phyloP scores from a whole-genome alignment of 2,113 vertebrate species.

The Solenodon paradoxus region DNA sequence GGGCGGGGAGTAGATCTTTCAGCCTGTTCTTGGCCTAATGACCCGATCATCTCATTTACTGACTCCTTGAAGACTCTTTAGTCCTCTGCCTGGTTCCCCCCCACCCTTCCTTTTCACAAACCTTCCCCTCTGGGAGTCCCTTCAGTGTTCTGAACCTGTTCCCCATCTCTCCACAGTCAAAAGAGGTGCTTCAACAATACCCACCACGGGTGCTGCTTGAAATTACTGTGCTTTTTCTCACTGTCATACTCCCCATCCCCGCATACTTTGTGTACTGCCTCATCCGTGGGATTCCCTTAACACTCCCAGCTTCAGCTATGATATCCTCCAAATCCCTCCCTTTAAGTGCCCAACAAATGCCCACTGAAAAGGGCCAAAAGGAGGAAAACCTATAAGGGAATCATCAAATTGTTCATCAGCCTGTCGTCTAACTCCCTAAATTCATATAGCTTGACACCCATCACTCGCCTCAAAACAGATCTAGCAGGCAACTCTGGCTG shows the following conservation, averaged over 20 bases:
- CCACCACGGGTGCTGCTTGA: constrained; percentile 83
- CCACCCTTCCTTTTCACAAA: neutral
- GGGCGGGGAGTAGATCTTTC: neutral
- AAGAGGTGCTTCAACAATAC: constrained; percentile 75
- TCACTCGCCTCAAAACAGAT: neutral
- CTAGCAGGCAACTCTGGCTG: neutral
- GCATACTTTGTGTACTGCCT: constrained; percentile 62
- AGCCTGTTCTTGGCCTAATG: neutral
- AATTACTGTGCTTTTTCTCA: constrained; percentile 76
- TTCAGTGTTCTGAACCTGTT: neutral
- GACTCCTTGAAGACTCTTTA: neutral
- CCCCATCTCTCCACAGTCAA: constrained; percentile 76
- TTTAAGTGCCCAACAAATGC: neutral
- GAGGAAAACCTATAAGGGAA: neutral
- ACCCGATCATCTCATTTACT: neutral
- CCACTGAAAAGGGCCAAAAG: neutral
- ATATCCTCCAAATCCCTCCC: neutral
- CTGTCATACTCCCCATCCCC: constrained; percentile 84
- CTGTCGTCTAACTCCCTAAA: neutral
- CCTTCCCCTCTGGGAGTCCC: neutral
- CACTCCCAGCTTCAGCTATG: accelerated
- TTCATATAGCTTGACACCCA: neutral
- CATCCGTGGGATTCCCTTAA: neutral
- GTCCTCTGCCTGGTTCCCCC: neutral
- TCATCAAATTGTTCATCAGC: neutral